Percentiles rank a stretch among this genome's conserved stretches.
These are phyloP conservation scores for Hirtodrosophila histrioides DNA, from an alignment of 2,888 invertebrate genomes.

Conservation along the genomic window DNA sequence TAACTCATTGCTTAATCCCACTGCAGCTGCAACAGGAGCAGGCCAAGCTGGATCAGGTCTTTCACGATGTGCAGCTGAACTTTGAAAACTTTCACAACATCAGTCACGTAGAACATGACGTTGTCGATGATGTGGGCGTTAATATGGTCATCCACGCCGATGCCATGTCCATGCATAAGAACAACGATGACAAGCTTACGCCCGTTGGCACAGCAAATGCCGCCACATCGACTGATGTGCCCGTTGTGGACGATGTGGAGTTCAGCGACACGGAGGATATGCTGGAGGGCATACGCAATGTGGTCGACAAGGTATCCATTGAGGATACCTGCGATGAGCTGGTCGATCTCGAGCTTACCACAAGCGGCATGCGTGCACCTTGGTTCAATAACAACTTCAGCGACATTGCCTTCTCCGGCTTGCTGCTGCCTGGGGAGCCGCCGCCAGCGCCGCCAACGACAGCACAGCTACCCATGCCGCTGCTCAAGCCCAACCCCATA, in stretches of 20 bases:
- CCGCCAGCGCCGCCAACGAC: constrained; percentile 34
- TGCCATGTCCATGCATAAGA: constrained; percentile 41
- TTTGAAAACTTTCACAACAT: constrained; percentile 80
- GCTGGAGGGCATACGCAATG: constrained; percentile 92
- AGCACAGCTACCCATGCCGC: not conserved
- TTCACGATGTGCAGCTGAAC: constrained; percentile 81
- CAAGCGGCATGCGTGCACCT: constrained; percentile 71
- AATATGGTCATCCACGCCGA: constrained; percentile 68
- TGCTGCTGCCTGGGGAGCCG: constrained; percentile 67
- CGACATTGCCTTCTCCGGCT: constrained; percentile 70
- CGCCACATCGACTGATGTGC: constrained; percentile 27
- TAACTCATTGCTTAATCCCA: too few species aligned
- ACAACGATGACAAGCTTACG: constrained; percentile 41
- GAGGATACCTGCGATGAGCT: constrained; percentile 84
- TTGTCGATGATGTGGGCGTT: constrained; percentile 58
- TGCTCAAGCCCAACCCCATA: constrained; percentile 13
- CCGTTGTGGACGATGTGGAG: constrained; percentile 85
- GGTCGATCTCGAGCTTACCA: constrained; percentile 79
- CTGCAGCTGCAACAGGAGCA: constrained; percentile 64
- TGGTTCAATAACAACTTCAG: constrained; percentile 80
- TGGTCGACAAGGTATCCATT: constrained; percentile 87
- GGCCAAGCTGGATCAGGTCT: constrained; percentile 75
- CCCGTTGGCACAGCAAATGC: constrained; percentile 37
- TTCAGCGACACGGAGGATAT: constrained; percentile 94
- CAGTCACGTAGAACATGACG: constrained; percentile 56